phyloP scores from a whole-genome alignment of 2,113 vertebrate genomes.

The Lepidothrix coronata region DNA sequence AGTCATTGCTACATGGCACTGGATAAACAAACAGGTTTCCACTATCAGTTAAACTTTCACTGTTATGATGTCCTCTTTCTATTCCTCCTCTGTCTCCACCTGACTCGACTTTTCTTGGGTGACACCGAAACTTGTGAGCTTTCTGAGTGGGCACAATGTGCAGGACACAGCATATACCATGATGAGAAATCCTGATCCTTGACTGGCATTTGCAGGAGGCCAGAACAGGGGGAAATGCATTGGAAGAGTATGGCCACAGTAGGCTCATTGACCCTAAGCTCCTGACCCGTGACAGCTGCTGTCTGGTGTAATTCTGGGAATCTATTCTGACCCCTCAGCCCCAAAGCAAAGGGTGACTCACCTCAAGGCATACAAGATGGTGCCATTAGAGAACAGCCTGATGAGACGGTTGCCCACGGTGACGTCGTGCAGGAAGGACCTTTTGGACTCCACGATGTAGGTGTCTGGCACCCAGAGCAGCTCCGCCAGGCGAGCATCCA shows the following conservation, averaged over 20 bases:
- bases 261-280: background rate
- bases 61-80: background rate
- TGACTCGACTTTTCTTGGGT: background rate
- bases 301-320: background rate
- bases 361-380: conserved; percentile 87
- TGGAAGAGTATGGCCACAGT: background rate
- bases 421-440: conserved; percentile 88
- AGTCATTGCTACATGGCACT: background rate
- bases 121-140: background rate
- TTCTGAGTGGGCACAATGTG: background rate
- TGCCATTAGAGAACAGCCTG: conserved; percentile 89
- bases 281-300: accelerated
- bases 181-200: background rate
- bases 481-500: conserved; percentile 87
- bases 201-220: background rate
- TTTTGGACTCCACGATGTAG: conserved; percentile 89
- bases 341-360: background rate
- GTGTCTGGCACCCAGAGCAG: conserved; percentile 92
- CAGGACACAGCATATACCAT: accelerated
- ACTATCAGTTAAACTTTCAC: background rate
- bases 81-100: background rate
- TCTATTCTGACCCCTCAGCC: background rate
- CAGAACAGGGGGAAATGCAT: background rate
- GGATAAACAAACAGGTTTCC: background rate
- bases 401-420: conserved; percentile 88